Evolutionary conservation across 2,888 invertebrate species (phyloP).

Genomic region (Helicoverpa assulta): DNA sequence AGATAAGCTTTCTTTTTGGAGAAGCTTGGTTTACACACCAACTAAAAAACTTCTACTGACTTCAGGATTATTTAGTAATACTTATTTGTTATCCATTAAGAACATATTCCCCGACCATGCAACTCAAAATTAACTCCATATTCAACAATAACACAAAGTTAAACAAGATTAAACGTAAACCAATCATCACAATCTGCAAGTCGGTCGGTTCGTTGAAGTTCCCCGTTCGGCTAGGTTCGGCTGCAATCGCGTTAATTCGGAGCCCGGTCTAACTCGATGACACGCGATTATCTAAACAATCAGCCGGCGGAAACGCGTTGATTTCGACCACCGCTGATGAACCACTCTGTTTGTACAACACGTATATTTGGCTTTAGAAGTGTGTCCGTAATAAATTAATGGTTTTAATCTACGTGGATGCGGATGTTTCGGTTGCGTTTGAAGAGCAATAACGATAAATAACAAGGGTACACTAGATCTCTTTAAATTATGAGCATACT

Average conservation of each 20-base stretch:
- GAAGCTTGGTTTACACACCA: too few relatives aligned
- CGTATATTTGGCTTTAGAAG: constrained; percentile 52
- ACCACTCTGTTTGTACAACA: constrained; percentile 65
- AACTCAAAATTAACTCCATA: constrained; percentile 39
- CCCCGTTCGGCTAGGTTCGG: constrained; percentile 55
- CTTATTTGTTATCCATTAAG: neutral
- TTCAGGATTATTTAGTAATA: too few relatives aligned
- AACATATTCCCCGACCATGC: neutral
- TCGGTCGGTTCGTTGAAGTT: constrained; percentile 60
- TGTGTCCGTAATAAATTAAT: constrained; percentile 36
- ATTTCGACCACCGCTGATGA: constrained; percentile 71
- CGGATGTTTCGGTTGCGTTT: neutral
- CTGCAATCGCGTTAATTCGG: constrained; percentile 71
- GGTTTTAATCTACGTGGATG: constrained; percentile 15
- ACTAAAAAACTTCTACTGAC: too few relatives aligned
- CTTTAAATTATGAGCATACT: too few relatives aligned
- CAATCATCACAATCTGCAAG: constrained; percentile 60
- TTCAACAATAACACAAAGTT: constrained; percentile 53
- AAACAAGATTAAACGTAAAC: constrained; percentile 60
- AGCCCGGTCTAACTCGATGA: constrained; percentile 70
- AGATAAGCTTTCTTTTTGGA: too few relatives aligned
- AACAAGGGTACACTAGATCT: too few relatives aligned
- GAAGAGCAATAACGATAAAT: neutral
- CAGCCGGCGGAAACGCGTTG: constrained; percentile 66
- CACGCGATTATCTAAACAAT: constrained; percentile 79